A percentile compares a stretch with the other conserved stretches of the same genome.
Conservation (phyloP, 2,888 invertebrate species). For the Andrena hattorfiana region DNA sequence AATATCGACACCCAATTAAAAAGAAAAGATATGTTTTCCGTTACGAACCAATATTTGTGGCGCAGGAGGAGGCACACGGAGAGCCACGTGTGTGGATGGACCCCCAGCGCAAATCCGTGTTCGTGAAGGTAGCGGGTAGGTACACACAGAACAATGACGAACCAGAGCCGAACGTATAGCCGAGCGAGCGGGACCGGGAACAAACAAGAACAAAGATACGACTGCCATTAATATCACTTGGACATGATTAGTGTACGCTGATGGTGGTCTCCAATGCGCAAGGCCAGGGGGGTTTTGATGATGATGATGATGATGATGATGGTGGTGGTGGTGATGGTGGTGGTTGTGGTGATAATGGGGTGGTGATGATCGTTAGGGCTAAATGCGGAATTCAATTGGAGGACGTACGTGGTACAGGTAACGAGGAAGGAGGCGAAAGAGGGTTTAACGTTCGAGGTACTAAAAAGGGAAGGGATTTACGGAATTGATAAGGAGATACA, state of each 20-base stretch:
- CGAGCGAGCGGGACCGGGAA: constrained; percentile 85
- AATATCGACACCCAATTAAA: constrained; percentile 76
- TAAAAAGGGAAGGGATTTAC: not conserved
- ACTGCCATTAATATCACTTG: constrained; percentile 85
- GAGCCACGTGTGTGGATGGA: constrained; percentile 85
- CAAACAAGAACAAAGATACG: constrained; percentile 86
- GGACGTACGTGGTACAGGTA: not conserved
- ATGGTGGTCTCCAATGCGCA: constrained; percentile 81
- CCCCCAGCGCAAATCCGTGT: constrained; percentile 85
- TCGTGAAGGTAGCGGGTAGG: constrained; percentile 85
- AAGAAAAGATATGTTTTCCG: constrained; percentile 79
- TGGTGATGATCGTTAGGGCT: constrained; percentile 13
- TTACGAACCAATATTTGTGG: constrained; percentile 85
- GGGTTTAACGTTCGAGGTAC: not conserved
- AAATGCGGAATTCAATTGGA: constrained; percentile 39
- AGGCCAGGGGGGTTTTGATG: constrained; percentile 56
- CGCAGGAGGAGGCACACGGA: constrained; percentile 83
- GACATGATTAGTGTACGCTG: constrained; percentile 84
- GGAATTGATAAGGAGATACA: constrained; percentile 44
- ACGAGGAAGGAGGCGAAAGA: constrained; percentile 1
- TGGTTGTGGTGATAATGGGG: constrained; percentile 11
- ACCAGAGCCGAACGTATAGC: constrained; percentile 85
- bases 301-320: constrained; percentile 17
- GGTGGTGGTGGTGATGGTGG: constrained; percentile 40
- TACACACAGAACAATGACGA: constrained; percentile 86